These are phyloP conservation scores for Folsomia candida DNA, from an alignment of 2,888 invertebrate species.

Conservation along the genomic window DNA sequence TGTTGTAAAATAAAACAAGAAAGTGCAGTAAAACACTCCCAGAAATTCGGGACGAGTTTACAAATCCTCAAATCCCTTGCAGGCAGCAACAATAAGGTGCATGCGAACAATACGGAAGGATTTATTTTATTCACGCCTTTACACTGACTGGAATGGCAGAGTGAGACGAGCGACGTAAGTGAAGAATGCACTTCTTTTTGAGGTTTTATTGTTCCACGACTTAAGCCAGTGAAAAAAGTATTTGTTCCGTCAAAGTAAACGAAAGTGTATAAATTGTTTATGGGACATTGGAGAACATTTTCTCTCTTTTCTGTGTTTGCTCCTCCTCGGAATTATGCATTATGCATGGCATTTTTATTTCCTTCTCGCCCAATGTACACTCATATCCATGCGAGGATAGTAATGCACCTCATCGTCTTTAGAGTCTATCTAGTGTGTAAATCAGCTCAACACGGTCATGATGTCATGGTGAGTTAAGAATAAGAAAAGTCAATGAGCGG, in stretches of 20 bases:
- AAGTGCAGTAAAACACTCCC: not conserved
- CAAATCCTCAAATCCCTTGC: not conserved
- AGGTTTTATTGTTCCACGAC: not conserved
- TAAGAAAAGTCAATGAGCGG: slow-evolving; percentile 4
- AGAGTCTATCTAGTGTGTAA: not conserved
- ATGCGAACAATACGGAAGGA: not conserved
- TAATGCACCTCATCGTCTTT: not conserved
- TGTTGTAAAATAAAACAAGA: not conserved
- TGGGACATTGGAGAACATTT: not conserved
- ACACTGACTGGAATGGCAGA: not conserved
- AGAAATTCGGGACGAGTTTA: too few relatives aligned
- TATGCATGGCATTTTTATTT: not conserved
- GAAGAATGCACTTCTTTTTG: too few relatives aligned
- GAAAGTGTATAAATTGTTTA: not conserved
- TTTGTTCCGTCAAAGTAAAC: not conserved
- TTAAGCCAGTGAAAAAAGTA: not conserved
- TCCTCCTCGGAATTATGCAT: too few relatives aligned
- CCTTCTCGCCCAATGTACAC: too few relatives aligned
- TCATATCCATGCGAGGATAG: not conserved
- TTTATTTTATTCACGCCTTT: not conserved
- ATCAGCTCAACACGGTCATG: slow-evolving; percentile 4
- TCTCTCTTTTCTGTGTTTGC: too few relatives aligned
- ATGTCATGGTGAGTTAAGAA: slow-evolving; percentile 11
- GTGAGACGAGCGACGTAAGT: too few relatives aligned
- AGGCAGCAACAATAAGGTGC: not conserved